Base-by-base conservation (phyloP, 2,113 vertebrate genomes). In the Rattus norvegicus region DNA sequence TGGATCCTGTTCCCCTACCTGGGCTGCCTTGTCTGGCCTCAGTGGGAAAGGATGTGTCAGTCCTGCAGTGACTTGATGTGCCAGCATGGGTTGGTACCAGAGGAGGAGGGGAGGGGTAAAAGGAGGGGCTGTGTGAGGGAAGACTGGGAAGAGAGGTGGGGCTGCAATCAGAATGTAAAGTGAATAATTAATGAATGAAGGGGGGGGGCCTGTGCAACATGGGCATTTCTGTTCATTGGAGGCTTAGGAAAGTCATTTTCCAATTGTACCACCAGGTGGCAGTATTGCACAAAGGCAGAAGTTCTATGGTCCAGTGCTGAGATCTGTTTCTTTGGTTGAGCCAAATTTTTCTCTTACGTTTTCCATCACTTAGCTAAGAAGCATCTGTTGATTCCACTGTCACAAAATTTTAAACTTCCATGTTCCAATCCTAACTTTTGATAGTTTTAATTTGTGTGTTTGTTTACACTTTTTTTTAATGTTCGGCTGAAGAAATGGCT, bases 241-340 rank as follows among this genome's bases (percentile, higher is more conserved):
- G 9, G 19, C 22, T 79, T 65, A 39, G 75, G 33, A 84, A 90
- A 59, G 72, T 76, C 20, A 43, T 52, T 88, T 92, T 94, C 61
- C 73, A 43, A 65, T 16, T 52, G 12, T 56, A 70, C 92, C 97
- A 83, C 86, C n/a, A 97, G 97, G 86, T 97, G 97, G 97, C 97
- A 95, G 91, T 73, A n/a, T 84, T 39, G 28, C 75, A 84, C 67
- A 96, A 90, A 88, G 47, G 65, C 85, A 43, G 79, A 47, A 47
- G 16, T 88, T 59, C 20, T 6, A 2, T 61, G 10, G 19, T 49
- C 70, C 59, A 2, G 54, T 56, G 5, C 49, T 81, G 76, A 88
- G 49, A 5, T 52, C 91, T 90, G 7, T 88, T 94, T 87, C 33
- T 67, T 89, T 28, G 54, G 5, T 90, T 30, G 43, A 80, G 65